Percentiles rank a stretch among this genome's conserved stretches.
Evolutionary conservation across 2,113 vertebrate species (phyloP).

Genomic region (Brachyistius frenatus): DNA sequence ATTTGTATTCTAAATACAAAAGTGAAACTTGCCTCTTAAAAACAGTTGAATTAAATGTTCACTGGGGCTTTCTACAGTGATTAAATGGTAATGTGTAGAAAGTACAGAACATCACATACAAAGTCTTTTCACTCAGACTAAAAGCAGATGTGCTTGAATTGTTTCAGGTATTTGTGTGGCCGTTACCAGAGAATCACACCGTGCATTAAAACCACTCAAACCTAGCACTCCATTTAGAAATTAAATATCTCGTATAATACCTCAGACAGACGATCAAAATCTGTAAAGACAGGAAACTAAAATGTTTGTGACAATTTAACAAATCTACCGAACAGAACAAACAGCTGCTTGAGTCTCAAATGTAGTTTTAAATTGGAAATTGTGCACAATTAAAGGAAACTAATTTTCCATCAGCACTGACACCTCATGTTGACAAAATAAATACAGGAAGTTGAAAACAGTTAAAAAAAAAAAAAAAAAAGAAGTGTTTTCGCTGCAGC

Average conservation of each 20-base stretch:
- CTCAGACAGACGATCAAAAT: not conserved
- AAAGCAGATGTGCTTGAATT: not conserved
- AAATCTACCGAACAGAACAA: too few species aligned
- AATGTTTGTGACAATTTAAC: too few species aligned
- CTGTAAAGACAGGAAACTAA: not conserved
- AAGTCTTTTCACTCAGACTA: not conserved
- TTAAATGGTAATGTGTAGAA: not conserved
- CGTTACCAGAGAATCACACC: constrained; percentile 25
- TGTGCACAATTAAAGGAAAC: not conserved
- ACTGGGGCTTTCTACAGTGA: too few species aligned
- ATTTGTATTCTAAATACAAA: not conserved
- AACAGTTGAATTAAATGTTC: not conserved
- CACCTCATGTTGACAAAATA: too few species aligned
- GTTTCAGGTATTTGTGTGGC: not conserved
- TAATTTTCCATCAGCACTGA: too few species aligned
- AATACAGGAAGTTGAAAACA: too few species aligned
- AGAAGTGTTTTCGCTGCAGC: not conserved
- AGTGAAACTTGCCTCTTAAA: not conserved
- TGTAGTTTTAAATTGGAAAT: too few species aligned
- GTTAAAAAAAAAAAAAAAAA: too few species aligned
- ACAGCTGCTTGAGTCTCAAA: too few species aligned
- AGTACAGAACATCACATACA: not conserved
- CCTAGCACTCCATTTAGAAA: not conserved
- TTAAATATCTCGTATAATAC: too few species aligned
- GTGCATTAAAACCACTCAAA: not conserved